Conservation (phyloP, 2,113 vertebrate species). For the Callipepla squamata region DNA sequence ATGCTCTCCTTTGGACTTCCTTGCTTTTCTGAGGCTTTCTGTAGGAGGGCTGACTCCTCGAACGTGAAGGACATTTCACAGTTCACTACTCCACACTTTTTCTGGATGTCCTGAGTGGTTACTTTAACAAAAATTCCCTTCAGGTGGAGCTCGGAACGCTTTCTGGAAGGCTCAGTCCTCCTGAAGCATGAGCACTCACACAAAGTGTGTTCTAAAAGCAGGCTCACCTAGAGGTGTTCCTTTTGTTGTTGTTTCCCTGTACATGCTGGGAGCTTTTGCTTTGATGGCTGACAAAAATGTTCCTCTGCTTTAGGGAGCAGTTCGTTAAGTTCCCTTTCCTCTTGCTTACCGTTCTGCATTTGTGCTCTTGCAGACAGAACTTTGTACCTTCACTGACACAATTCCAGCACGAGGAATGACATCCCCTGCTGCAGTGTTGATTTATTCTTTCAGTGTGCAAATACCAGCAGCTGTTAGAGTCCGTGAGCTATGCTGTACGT, state of each 20-base stretch:
- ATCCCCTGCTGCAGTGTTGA: background rate
- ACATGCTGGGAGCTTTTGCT: background rate
- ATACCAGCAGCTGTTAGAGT: background rate
- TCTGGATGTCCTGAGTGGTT: background rate
- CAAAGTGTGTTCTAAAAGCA: background rate
- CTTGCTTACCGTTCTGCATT: background rate
- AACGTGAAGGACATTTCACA: background rate
- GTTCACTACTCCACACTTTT: background rate
- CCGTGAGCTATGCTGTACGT: background rate
- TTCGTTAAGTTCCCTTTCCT: background rate
- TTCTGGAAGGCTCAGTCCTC: background rate
- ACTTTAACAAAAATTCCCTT: background rate
- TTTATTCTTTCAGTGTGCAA: background rate
- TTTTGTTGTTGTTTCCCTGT: background rate
- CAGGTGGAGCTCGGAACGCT: background rate
- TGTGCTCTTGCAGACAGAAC: background rate
- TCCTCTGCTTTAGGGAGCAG: background rate
- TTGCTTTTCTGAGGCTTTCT: background rate
- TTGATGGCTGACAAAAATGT: conserved; percentile 34
- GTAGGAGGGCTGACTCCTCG: background rate
- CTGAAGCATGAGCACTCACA: background rate
- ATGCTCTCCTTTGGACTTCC: background rate
- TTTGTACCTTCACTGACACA: conserved; percentile 6
- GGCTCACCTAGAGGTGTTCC: background rate
- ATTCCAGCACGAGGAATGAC: conserved; percentile 22